Base-by-base conservation (phyloP, 2,888 invertebrate species). In the Tetanocera ferruginea region DNA sequence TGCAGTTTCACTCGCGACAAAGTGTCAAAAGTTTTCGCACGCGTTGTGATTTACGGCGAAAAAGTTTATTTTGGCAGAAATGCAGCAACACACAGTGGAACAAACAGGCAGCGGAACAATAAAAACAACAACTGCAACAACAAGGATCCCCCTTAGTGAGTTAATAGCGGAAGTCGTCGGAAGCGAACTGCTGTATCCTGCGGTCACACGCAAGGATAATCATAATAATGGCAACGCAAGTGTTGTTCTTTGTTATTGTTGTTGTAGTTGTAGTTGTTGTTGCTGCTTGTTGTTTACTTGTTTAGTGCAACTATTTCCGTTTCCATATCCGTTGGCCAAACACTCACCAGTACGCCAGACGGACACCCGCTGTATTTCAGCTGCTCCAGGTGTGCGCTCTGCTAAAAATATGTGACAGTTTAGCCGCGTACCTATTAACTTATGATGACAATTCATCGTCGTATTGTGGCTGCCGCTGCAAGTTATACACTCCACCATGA, bases 21-120 rank as follows among this genome's bases (percentile, higher is more conserved):
- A 85, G 84, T 86, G 86, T 86, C 86, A 86, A 84, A 86, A 85
- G 84, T 86, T 86, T 86, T 84, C 43, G 82, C 84, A 84, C 85
- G 85, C 84, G 83, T 82, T 81, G 83, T 86, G 85, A 86, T 86
- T 86, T 86, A 86, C 83, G 81, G 76, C 37, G 78, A 64, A 76
- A 76, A 78, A 76, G 66, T 76, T 78, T 74, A 75, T 67, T 75
- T 75, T 55, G 66, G 75, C 66, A 19, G 51, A 49, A 23, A 28
- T n/a, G 19, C 14, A 19, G 73, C 55, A 25, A 6, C 23, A 28
- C 25, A 5, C 9, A 31, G 28, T 9, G 25, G 31, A 23, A 57
- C 0, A 19, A n/a, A 25, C 49, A 51, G 34, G 37, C 6, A 23
- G 31, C 69, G 31, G 25, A 75, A 19, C 62, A 37, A 19, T 17